Evolutionary conservation across 2,888 invertebrate species (phyloP).

Genomic region (Halictus quadricinctus): DNA sequence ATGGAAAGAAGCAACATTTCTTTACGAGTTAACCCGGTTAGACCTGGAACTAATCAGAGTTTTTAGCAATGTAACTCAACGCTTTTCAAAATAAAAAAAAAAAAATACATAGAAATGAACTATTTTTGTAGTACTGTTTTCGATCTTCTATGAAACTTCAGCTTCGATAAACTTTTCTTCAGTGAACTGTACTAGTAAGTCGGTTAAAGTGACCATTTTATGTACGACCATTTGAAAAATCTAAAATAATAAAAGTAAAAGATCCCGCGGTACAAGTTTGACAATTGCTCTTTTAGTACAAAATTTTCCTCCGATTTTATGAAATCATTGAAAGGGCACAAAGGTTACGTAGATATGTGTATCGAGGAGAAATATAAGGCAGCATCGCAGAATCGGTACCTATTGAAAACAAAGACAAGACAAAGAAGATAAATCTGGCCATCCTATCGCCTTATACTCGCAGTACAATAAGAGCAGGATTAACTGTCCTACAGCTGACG

Average conservation of each 20-base stretch:
- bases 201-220: too few species aligned
- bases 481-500: not conserved
- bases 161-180: too few species aligned
- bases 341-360: too few species aligned
- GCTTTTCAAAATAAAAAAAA: too few species aligned
- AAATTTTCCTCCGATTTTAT: not conserved
- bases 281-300: not conserved
- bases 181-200: too few species aligned
- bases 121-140: too few species aligned
- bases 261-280: too few species aligned
- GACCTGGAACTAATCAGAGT: not conserved
- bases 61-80: not conserved
- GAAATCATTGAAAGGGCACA: not conserved
- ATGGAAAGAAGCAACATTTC: not conserved
- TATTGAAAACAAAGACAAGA: not conserved
- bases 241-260: too few species aligned
- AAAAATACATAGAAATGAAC: too few species aligned
- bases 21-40: not conserved
- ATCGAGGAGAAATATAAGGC: not conserved
- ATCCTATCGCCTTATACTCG: not conserved
- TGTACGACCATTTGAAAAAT: too few species aligned
- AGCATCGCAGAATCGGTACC: not conserved
- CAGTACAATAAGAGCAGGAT: not conserved
- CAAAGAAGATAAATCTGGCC: not conserved
- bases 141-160: too few species aligned